Evolutionary conservation across 2,797 vertebrate genomes (phyloP), one percentile per base, ranked within the genome.

Genomic region (Dendrocincla fuliginosa): DNA sequence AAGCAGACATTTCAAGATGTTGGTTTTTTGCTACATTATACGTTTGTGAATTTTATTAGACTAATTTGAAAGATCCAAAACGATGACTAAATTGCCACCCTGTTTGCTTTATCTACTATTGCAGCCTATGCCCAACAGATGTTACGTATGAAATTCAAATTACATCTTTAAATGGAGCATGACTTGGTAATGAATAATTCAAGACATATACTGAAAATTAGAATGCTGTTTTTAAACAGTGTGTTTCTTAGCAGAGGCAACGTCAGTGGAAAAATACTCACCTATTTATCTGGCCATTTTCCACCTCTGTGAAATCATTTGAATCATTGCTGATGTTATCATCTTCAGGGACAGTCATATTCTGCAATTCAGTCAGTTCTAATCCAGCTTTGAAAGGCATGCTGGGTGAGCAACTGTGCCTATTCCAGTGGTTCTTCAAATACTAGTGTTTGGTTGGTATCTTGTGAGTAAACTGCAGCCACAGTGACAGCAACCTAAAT

Each of bases 291-390:
- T 98, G 98, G 47, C 97, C 98, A 61, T 98, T 98, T 96, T 98
- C 98, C 61, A 98, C 98, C 89, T 98, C 98, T 9, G 98, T 98
- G 95, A 98, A 98, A 94, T 98, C 98, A 78, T 98, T 98, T 69
- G 98, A 98, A 89, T 98, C 98, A 63, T 98, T 98, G 96, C 98
- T 98, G 87, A 98, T 70, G 56, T 98, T 98, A 86, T 98, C 98
- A 70, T 98, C 98, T 80, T 98, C 98, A 4, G 98, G 98, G 37
- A 98, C 96, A 30, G 97, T 98, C 98, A 98, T 98, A 94, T 98
- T 98, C 93, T 98, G 98, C 89, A 98, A 93, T 89, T 98, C 98
- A 2, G 98, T 98, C 93, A 98, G 93, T 93, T 98, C 98, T 25
- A 98, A 95, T 92, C 98, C 97, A 74, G 96, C 97, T 97, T 98